Evolutionary conservation across 2,888 invertebrate genomes (phyloP), one percentile per base, ranked within the genome.

Genomic region (Unio delphinus): DNA sequence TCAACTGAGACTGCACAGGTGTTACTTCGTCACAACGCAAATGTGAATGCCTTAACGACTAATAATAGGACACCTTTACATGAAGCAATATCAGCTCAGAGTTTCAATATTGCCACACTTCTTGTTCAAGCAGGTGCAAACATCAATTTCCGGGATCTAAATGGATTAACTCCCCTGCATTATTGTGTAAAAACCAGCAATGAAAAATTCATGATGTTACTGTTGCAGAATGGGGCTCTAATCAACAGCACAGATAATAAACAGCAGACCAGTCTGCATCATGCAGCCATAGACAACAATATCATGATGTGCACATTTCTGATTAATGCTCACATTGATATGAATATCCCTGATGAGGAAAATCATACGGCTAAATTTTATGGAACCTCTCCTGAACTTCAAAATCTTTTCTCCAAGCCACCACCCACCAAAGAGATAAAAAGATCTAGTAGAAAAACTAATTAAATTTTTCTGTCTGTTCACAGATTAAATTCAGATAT

Each of bases 61-160:
- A 78, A 80, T 18, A 85, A 85, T 68, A 83, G 78, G 69, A 84
- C 84, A 15, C 80, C 86, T 11, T 70, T 86, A 55, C 83, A 84
- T 64, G 79, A 81, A 58, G 83, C 84, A 1, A 80, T 82, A 34
- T 82, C 82, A 34, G 62, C 74, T 17, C 72, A 77, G 30, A 75
- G 81, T 59, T 77, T 76, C 28, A 76, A 80, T 28, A 75, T 82
- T 17, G 80, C 78, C 17, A 68, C 75, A 8, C 64, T 80, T 18
- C 74, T 86, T 8, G 78, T 86, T 8, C 79, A 80, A 66, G 80
- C 83, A 11, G 80, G 78, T 26, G 81, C 81, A 17, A 85, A 84
- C 45, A 71, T 81, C 26, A 83, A 86, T 73, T 72, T 83, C 65
- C 75, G 80, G 8, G 85, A 86, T 68, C 76, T 86, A 56, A 81